A percentile compares a stretch with the other conserved stretches of the same genome.
phyloP scores from a whole-genome alignment of 2,113 vertebrate species.

The Ranitomeya variabilis region DNA sequence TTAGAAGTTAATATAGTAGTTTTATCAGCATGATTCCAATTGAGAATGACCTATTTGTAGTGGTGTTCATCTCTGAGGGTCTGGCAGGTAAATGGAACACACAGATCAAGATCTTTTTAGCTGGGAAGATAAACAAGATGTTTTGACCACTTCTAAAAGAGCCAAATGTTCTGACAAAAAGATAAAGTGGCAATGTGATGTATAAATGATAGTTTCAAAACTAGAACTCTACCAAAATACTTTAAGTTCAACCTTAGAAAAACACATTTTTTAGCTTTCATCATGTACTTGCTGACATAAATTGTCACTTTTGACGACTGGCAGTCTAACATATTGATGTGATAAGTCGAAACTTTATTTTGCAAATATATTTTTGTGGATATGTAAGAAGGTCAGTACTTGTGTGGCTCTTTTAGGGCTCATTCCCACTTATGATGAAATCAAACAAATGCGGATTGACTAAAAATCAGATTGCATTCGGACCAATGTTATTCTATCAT shows the following conservation, averaged over 20 bases:
- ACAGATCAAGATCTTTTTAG: slow-evolving; percentile 17
- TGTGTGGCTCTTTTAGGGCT: too few relatives aligned
- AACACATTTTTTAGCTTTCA: neutral
- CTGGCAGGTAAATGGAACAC: slow-evolving; percentile 31
- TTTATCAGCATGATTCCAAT: slow-evolving; percentile 13
- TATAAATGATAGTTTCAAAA: slow-evolving; percentile 16
- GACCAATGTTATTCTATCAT: too few relatives aligned
- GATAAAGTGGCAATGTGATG: neutral
- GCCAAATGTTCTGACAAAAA: slow-evolving; percentile 13
- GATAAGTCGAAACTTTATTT: neutral
- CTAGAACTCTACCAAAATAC: neutral
- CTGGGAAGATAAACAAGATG: slow-evolving; percentile 22
- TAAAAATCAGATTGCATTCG: too few relatives aligned
- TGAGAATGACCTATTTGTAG: neutral
- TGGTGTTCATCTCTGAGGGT: neutral
- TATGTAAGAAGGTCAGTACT: neutral
- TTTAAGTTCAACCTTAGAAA: neutral
- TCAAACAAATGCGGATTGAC: too few relatives aligned
- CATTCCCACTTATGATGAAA: too few relatives aligned
- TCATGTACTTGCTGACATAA: neutral
- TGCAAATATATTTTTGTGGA: neutral
- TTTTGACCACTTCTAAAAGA: slow-evolving; percentile 24
- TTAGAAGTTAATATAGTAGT: neutral
- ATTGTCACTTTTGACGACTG: neutral
- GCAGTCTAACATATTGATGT: neutral